Conservation (phyloP, 1,140 invertebrate species). For the Dreissena polymorpha region DNA sequence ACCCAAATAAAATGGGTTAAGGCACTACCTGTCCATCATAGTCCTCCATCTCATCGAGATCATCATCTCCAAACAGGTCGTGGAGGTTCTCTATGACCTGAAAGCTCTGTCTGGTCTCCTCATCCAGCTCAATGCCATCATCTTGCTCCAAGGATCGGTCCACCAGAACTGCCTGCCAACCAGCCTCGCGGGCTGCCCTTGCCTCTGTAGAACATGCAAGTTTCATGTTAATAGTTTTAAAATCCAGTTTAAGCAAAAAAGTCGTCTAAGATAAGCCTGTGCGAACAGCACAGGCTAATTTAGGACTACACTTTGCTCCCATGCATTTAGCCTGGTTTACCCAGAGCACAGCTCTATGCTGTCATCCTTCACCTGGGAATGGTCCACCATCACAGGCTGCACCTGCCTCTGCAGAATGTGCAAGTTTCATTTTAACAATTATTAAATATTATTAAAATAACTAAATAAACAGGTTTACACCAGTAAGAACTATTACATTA, state of each 20-base stretch:
- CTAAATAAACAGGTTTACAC: too few species aligned
- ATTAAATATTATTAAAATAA: too few species aligned
- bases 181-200: conserved; percentile 88
- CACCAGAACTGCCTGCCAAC: conserved; percentile 85
- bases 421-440: too few species aligned
- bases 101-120: conserved; percentile 83
- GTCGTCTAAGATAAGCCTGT: too few species aligned
- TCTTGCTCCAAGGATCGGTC: conserved; percentile 82
- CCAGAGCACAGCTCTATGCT: conserved; percentile 87
- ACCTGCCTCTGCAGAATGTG: too few species aligned
- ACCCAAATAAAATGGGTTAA: too few species aligned
- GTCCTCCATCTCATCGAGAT: conserved; percentile 65
- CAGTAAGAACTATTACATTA: too few species aligned
- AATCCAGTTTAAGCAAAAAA: background rate
- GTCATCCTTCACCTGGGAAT: conserved; percentile 83
- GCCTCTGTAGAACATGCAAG: conserved; percentile 89
- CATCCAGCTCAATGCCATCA: conserved; percentile 86
- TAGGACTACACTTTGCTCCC: too few species aligned
- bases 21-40: conserved; percentile 58
- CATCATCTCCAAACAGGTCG: conserved; percentile 76
- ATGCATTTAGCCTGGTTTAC: too few species aligned
- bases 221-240: background rate
- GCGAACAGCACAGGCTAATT: background rate
- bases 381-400: conserved; percentile 86
- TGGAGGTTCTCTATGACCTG: conserved; percentile 83